phyloP scores from a whole-genome alignment of 2,797 vertebrate species.

The Leptoclinus maculatus region DNA sequence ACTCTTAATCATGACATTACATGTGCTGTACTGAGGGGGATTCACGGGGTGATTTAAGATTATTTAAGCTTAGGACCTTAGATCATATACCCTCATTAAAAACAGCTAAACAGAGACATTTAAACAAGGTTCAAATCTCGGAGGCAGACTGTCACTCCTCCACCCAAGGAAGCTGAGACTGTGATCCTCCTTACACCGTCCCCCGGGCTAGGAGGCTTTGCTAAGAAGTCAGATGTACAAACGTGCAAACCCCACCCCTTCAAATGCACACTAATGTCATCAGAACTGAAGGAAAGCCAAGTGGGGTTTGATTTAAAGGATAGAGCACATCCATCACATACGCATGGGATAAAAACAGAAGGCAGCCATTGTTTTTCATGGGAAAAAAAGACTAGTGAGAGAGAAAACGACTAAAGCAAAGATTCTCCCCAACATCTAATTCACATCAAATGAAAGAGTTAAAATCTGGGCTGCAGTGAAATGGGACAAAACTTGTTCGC shows the following conservation, averaged over 20 bases:
- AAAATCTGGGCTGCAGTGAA: slow-evolving; percentile 70
- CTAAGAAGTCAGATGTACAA: slow-evolving; percentile 80
- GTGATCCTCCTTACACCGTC: slow-evolving; percentile 79
- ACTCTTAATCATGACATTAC: slow-evolving; percentile 82
- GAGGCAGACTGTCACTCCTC: slow-evolving; percentile 76
- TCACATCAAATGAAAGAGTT: slow-evolving; percentile 75
- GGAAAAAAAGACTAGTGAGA: slow-evolving; percentile 63
- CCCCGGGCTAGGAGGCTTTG: slow-evolving; percentile 77
- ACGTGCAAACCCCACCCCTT: slow-evolving; percentile 71
- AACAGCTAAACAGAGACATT: slow-evolving; percentile 83
- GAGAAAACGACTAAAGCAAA: slow-evolving; percentile 65
- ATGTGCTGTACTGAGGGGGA: slow-evolving; percentile 74
- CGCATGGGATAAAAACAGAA: slow-evolving; percentile 63
- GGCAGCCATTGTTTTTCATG: slow-evolving; percentile 67
- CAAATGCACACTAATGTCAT: slow-evolving; percentile 78
- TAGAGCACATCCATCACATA: slow-evolving; percentile 73
- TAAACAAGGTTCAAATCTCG: slow-evolving; percentile 80
- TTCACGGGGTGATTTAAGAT: slow-evolving; percentile 79
- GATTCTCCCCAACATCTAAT: slow-evolving; percentile 63
- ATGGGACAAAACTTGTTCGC: slow-evolving; percentile 77
- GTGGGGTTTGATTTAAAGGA: slow-evolving; percentile 82
- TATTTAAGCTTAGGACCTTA: slow-evolving; percentile 82
- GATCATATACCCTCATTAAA: slow-evolving; percentile 83
- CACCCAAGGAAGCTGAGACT: slow-evolving; percentile 71
- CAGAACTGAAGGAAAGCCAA: slow-evolving; percentile 76